phyloP scores from a whole-genome alignment of 2,113 vertebrate species.

The Orthonyx spaldingii region DNA sequence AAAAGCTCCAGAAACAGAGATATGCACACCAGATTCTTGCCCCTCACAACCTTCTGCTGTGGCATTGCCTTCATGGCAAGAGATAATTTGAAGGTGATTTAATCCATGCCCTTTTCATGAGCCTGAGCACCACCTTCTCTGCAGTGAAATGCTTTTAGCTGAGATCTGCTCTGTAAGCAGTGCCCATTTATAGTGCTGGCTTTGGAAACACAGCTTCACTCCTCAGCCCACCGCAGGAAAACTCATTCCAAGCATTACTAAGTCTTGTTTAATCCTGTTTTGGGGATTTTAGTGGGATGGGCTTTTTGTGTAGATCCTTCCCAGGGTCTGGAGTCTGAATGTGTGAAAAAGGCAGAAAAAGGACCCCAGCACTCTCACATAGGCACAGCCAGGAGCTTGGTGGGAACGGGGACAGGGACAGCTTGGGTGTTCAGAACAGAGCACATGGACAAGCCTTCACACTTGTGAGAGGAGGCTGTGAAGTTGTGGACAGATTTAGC shows the following conservation, averaged over 20 bases:
- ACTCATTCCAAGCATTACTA: constrained; percentile 3
- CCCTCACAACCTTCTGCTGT: not conserved
- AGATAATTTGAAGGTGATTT: not conserved
- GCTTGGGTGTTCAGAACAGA: not conserved
- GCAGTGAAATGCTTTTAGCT: not conserved
- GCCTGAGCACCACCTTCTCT: not conserved
- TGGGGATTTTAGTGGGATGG: not conserved
- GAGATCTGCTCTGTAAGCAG: not conserved
- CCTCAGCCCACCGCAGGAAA: not conserved
- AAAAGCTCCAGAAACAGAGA: not conserved
- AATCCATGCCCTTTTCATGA: not conserved
- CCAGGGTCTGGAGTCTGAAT: not conserved
- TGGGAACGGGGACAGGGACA: not conserved
- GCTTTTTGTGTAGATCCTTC: not conserved
- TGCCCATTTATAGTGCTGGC: not conserved
- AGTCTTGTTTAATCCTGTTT: not conserved
- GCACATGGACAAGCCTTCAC: not conserved
- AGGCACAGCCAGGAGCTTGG: not conserved
- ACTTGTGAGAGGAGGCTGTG: not conserved
- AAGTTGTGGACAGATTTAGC: not conserved
- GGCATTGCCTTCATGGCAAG: not conserved
- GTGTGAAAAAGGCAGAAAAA: not conserved
- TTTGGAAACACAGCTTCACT: not conserved
- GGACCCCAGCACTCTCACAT: accelerated
- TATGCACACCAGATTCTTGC: not conserved